These are phyloP conservation scores for Lepidurus apus DNA, from an alignment of 1,140 invertebrate genomes.

Conservation along the genomic window DNA sequence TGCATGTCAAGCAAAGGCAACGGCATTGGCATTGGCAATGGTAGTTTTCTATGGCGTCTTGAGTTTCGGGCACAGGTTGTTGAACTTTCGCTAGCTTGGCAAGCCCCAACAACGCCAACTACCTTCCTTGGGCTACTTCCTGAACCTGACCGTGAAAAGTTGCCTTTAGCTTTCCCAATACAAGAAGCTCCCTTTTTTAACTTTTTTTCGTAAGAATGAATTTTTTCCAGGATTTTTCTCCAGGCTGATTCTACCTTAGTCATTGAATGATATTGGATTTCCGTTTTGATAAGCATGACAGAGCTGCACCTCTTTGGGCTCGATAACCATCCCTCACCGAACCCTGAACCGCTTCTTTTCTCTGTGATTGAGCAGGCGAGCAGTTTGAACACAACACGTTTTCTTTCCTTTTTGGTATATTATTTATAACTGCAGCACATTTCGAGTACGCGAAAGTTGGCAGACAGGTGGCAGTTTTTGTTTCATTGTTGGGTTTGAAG, in stretches of 20 bases:
- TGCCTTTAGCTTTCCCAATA: neutral
- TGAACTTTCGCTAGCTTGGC: constrained; percentile 30
- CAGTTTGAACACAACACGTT: no score
- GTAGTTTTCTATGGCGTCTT: neutral
- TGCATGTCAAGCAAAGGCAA: neutral
- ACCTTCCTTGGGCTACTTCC: constrained; percentile 23
- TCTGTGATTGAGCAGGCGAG: neutral
- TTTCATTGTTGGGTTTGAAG: no score
- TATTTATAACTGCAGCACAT: no score
- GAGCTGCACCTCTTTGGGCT: neutral
- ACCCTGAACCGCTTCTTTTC: neutral
- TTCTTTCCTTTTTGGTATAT: no score
- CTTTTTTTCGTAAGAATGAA: neutral
- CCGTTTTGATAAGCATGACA: neutral
- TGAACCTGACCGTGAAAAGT: constrained; percentile 21
- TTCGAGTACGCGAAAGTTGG: no score
- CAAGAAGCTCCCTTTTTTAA: neutral
- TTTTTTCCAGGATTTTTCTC: neutral
- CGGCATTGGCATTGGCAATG: neutral
- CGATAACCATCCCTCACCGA: neutral
- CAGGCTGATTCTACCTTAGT: neutral
- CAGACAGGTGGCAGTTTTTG: no score
- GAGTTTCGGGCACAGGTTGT: constrained; percentile 15
- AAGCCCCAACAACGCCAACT: neutral
- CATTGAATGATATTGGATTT: neutral